Percentiles rank a stretch among this genome's conserved stretches.
phyloP scores from a whole-genome alignment of 23 tunicate genomes.

The Styela plicata region DNA sequence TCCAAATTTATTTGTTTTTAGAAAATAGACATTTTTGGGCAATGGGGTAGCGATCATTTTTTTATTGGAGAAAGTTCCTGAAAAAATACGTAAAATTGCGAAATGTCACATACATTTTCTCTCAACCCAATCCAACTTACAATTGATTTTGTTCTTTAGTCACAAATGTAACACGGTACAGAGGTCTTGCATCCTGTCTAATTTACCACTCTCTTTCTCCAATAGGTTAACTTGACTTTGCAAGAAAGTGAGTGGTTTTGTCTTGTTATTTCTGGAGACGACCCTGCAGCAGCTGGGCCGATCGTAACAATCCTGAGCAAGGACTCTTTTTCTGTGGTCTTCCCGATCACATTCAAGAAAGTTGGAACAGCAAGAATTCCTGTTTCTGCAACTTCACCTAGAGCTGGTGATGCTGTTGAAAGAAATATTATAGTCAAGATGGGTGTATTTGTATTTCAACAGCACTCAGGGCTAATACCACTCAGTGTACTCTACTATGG shows the following conservation, averaged over 20 bases:
- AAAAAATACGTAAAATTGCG: too few species aligned
- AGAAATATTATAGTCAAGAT: constrained; percentile 64
- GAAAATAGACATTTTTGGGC: too few species aligned
- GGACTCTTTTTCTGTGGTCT: constrained; percentile 61
- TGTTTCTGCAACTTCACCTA: constrained; percentile 51
- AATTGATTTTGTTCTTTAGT: too few species aligned
- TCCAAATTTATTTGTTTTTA: too few species aligned
- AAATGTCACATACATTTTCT: too few species aligned
- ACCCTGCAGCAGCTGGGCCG: constrained; percentile 46
- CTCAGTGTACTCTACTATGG: neutral
- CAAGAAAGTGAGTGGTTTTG: constrained; percentile 38
- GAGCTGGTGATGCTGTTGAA: constrained; percentile 63
- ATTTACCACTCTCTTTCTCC: too few species aligned
- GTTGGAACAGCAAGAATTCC: constrained; percentile 71
- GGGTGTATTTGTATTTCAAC: neutral
- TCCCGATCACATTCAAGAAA: constrained; percentile 51
- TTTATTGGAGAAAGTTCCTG: too few species aligned
- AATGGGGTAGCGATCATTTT: too few species aligned
- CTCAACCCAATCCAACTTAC: too few species aligned
- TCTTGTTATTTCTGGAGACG: constrained; percentile 54
- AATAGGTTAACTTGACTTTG: constrained; percentile 50
- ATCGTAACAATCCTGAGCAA: constrained; percentile 41
- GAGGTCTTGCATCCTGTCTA: too few species aligned
- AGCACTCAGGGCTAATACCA: neutral
- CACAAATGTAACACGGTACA: too few species aligned